Percentiles rank a stretch among this genome's conserved stretches.
phyloP scores from a whole-genome alignment of 2,113 vertebrate genomes.

The Alethe diademata region DNA sequence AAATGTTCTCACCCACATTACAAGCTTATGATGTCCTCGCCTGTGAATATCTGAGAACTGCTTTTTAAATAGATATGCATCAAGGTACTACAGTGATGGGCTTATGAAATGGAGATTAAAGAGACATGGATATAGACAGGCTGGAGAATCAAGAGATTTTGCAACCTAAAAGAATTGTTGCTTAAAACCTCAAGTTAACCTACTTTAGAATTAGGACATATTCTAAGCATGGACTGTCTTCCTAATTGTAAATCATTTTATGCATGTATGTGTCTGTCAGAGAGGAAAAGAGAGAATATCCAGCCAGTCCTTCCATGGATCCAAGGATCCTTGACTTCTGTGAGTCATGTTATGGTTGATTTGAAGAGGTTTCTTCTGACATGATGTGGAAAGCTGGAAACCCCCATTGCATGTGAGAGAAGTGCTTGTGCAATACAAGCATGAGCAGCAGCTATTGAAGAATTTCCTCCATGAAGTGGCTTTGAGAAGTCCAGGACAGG shows the following conservation, averaged over 20 bases:
- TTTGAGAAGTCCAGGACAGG: neutral
- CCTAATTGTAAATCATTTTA: neutral
- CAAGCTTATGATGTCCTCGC: neutral
- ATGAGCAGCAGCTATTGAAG: neutral
- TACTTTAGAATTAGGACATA: neutral
- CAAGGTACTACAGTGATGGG: neutral
- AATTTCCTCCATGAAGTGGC: neutral
- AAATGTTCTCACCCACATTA: neutral
- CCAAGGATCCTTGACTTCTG: neutral
- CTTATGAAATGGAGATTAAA: neutral
- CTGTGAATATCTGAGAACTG: neutral
- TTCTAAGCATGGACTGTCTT: neutral
- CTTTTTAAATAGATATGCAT: slow-evolving; percentile 15
- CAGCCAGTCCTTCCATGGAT: neutral
- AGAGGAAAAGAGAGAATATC: neutral
- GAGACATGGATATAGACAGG: neutral
- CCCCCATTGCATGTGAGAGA: neutral
- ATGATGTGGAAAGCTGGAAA: neutral
- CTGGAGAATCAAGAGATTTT: neutral
- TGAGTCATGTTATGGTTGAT: neutral
- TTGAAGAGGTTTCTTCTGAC: neutral
- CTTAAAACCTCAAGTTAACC: slow-evolving; percentile 12
- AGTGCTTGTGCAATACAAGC: neutral
- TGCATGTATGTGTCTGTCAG: neutral
- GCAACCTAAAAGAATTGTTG: neutral